Evolutionary conservation across 2,888 invertebrate genomes (phyloP), one percentile per base, ranked within the genome.

Genomic region (Chrysotoxum bicinctum): DNA sequence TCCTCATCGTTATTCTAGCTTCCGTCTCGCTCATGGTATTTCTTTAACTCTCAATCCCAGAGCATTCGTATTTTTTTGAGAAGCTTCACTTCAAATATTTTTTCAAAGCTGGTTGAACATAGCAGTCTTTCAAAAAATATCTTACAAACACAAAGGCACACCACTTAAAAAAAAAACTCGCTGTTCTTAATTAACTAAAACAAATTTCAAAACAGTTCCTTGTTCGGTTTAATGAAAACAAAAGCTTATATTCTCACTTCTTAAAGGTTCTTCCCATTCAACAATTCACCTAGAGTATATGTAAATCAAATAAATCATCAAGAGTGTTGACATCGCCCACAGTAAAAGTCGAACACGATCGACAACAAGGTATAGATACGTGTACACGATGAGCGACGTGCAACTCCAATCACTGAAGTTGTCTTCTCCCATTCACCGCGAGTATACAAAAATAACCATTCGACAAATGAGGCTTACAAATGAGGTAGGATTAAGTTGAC

Each of bases 291-390:
- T 35, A 14, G 10, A 43, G 56, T 50, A n/a, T 60, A 37, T 70
- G 37, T 50, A 37, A 70, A 66, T 58, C 14, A 74, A 75, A 79
- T 84, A 84, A 75, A 75, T 84, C 83, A 79, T 21, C 30, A 19
- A 16, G 16, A 66, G 75, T 79, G 74, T 70, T 84, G 83, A 84
- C 79, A 79, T 84, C 83, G 74, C 83, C 79, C 64, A 84, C 79
- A 79, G 45, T 54, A 79, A 84, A 84, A 75, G 21, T 52, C 32
- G 56, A 79, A 79, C 83, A 79, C 75, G 79, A 79, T 84, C 79
- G 73, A 68, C 75, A 19, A 76, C 56, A 60, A 16, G 19, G 21
- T 14, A 23, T 0, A 30, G 9, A 8, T 60, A 26, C 40, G 43
- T 30, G 14, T 60, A 26, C 40, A 60, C 45, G 14, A 10, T 12